Evolutionary conservation across 2,113 vertebrate genomes (phyloP).

Genomic region (Scomber scombrus): DNA sequence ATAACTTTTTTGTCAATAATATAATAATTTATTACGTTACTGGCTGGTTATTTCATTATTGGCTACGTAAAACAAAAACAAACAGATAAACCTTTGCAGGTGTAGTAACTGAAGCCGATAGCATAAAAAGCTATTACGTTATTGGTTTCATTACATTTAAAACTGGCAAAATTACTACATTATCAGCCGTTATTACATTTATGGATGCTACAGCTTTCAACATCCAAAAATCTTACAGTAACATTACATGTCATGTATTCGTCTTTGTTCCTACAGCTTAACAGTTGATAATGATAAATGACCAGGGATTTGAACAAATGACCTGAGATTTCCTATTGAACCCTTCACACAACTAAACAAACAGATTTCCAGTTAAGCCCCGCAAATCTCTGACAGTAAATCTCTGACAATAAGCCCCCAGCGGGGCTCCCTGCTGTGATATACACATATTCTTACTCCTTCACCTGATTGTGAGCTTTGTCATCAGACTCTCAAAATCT

Average conservation of each 20-base stretch:
- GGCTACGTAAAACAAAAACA: too few species aligned
- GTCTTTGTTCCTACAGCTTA: neutral
- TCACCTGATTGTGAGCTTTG: conserved; percentile 21
- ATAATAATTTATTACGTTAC: too few species aligned
- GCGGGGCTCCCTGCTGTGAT: neutral
- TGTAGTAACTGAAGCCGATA: too few species aligned
- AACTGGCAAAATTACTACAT: too few species aligned
- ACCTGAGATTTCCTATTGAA: conserved; percentile 15
- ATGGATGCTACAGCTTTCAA: neutral
- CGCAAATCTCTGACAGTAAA: conserved; percentile 17
- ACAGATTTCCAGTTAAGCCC: conserved; percentile 35
- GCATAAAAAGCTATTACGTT: too few species aligned
- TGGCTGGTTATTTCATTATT: too few species aligned
- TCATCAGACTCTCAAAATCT: conserved; percentile 15
- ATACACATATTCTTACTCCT: conserved; percentile 1
- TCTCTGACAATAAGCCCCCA: neutral
- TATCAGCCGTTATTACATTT: too few species aligned
- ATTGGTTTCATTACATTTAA: too few species aligned
- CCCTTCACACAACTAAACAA: conserved; percentile 11
- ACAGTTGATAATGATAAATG: neutral
- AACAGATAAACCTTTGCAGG: too few species aligned
- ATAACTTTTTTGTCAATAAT: too few species aligned
- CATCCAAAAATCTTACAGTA: neutral
- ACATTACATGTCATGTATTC: neutral
- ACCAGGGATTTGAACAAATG: conserved; percentile 27